phyloP scores from a whole-genome alignment of 2,113 vertebrate species.

The Callorhinus ursinus region DNA sequence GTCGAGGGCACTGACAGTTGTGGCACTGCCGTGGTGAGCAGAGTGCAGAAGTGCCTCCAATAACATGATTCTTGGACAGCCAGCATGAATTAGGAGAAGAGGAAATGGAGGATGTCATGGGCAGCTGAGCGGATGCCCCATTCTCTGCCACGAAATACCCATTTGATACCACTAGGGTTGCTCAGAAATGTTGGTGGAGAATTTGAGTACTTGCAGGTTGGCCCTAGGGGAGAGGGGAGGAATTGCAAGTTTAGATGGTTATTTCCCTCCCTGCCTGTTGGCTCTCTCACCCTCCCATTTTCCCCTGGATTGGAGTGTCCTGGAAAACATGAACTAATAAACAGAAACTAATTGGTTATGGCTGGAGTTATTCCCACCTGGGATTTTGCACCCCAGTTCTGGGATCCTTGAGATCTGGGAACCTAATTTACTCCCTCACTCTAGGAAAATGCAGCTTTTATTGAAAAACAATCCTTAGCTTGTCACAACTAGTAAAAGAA shows the following conservation, averaged over 20 bases:
- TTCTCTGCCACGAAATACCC: neutral
- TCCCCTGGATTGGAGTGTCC: neutral
- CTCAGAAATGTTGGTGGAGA: neutral
- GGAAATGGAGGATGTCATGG: rapidly evolving
- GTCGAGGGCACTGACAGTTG: neutral
- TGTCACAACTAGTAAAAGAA: neutral
- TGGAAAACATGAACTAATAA: neutral
- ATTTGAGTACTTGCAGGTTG: neutral
- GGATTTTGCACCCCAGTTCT: neutral
- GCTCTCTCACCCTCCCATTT: neutral
- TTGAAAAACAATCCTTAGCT: neutral
- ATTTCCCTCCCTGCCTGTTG: neutral
- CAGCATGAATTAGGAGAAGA: neutral
- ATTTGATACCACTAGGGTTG: rapidly evolving
- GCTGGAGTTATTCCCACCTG: neutral
- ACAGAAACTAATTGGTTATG: neutral
- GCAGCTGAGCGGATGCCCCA: neutral
- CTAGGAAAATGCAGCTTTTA: neutral
- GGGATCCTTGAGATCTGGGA: neutral
- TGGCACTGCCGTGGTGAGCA: neutral
- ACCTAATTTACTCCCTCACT: neutral
- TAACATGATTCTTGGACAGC: neutral
- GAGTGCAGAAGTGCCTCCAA: neutral
- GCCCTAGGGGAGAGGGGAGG: neutral
- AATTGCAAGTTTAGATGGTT: neutral